Evolutionary conservation across 1,140 invertebrate species (phyloP), one percentile per base, ranked within the genome.

Genomic region (Lordiphosa mommai): DNA sequence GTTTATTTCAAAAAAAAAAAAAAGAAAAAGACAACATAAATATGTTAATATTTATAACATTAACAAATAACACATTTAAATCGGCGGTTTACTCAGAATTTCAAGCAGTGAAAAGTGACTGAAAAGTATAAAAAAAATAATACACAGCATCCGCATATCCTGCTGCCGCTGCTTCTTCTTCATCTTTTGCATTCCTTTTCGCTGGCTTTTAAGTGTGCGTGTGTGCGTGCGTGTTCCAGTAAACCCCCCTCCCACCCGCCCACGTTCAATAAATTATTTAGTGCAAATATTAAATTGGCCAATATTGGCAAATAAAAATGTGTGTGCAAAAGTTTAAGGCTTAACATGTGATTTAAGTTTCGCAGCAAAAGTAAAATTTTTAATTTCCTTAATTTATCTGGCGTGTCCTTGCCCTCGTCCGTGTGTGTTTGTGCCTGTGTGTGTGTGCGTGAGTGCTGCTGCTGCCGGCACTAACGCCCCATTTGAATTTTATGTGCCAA

Each of bases 81-180:
- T 12, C 5, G n/a, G 8, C 17, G 23, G 23, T 41, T 27, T 6
- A 3, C 12, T 7, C 0, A 12, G 13, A 43, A 20, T 13, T 7
- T 3, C 20, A 8, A 27, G 23, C 6, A 4, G 23, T 27, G 6
- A 6, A 37, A 20, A 20, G 34, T 13, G 12, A 4, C 37, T 1
- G 3, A n/a, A 9, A 12, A 41, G n/a, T n/a, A n/a, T n/a, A 27
- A 27, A 10, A 9, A 16, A 27, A 43, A 43, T 10, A 27, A 10
- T 5, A 17, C 6, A 1, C 20, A 43, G 40, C 40, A 43, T 12
- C 38, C 32, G 37, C 37, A 77, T 77, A 82, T 82, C 76, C 41
- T 60, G 50, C 56, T 41, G 47, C 50, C 47, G 47, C 47, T 20
- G 29, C 36, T 41, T 60, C 63, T 40, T 44, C 34, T 9, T 23